These are phyloP conservation scores for Furcula furcula DNA, from an alignment of 2,888 invertebrate genomes.

Conservation along the genomic window DNA sequence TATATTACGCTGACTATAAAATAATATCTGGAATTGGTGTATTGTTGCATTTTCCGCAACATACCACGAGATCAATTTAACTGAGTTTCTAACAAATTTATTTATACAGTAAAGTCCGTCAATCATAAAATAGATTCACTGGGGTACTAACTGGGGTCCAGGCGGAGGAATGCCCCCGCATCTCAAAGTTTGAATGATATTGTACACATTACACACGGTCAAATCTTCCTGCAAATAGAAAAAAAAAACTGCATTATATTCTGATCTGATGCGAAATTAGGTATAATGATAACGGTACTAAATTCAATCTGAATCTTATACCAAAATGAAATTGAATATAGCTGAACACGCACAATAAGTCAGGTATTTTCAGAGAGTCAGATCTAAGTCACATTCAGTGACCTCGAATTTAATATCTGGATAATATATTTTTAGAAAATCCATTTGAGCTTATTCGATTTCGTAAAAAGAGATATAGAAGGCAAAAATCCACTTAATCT, in stretches of 20 bases:
- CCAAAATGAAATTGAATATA: too few relatives aligned
- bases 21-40: too few relatives aligned
- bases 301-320: too few relatives aligned
- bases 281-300: too few relatives aligned
- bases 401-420: not conserved
- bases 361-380: too few relatives aligned
- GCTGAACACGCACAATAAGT: too few relatives aligned
- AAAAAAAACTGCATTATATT: slow-evolving; percentile 4
- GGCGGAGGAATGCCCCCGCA: slow-evolving; percentile 54
- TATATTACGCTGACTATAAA: too few relatives aligned
- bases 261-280: too few relatives aligned
- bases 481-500: not conserved
- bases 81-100: too few relatives aligned
- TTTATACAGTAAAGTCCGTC: not conserved
- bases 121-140: too few relatives aligned
- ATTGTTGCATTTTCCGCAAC: too few relatives aligned
- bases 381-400: not conserved
- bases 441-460: not conserved
- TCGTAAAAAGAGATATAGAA: not conserved
- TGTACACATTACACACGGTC: slow-evolving; percentile 49
- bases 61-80: too few relatives aligned
- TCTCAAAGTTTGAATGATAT: slow-evolving; percentile 55
- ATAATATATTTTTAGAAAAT: not conserved
- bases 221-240: slow-evolving; percentile 56
- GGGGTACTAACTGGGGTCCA: slow-evolving; percentile 62